Base-by-base conservation (phyloP, 2,113 vertebrate genomes). In the Lichenostomus cassidix region DNA sequence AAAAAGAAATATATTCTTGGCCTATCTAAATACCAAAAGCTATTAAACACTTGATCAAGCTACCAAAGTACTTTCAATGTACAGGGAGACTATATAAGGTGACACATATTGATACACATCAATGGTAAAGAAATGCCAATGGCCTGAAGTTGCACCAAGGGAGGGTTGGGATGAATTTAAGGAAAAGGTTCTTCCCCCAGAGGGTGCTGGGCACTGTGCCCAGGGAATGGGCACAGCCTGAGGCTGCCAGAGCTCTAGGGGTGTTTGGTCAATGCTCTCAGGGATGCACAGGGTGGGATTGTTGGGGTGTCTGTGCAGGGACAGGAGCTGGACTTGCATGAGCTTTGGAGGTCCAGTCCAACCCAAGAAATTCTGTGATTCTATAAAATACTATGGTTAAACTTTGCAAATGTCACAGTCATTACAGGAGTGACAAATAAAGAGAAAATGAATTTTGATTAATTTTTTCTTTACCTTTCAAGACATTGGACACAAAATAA, bases 111-210 rank as follows among this genome's bases (percentile, higher is more conserved):
- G 2, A 67, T 24, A 64, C 1, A 65, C 4, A 41, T 37, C 12
- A 60, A 62, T 0, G 0, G 64, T 35, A 47, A 68, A 27, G 28
- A 87, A 90, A 71, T 27, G 24, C 3, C 42, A 92, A 6, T 25
- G 46, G 33, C 33, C 25, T 39, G 37, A 33, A 37, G 20, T 5
- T 37, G 22, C 12, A 14, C 5, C 52, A 59, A 33, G 33, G 8
- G 2, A 33, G 31, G 29, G 0, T 28, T 0, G 3, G 27, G 33
- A 1, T 0, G 52, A 22, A 19, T 2, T 2, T 52, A 12, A 65
- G 37, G 41, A 4, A 9, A 80, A 52, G 22, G 44, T 0, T 65
- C 7, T 50, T 15, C 10, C 52, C 37, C 28, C 37, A 74, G 37
- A 67, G 33, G 31, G 44, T 65, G 27, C 37, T 29, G 86, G 73